Base-by-base conservation (phyloP, 2,113 vertebrate species). In the Protobothrops mucrosquamatus region DNA sequence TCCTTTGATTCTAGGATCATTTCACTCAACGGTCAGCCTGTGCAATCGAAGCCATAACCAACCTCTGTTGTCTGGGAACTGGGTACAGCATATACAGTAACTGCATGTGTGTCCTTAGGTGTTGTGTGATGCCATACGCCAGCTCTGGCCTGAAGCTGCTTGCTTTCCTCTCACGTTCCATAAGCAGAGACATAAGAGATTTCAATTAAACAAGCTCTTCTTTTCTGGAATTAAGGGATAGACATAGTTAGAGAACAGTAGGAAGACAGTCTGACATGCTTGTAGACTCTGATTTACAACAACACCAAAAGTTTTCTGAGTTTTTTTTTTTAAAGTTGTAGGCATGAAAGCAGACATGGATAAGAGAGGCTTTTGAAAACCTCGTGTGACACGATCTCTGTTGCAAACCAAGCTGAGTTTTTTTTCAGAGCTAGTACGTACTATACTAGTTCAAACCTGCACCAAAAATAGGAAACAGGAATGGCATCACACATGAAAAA, bases 391-490 rank as follows among this genome's bases (percentile, higher is more conserved):
- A 34, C 10, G 7, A 87, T 10, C 85, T 59, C 43, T 59, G 34
- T 91, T 8, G 74, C 74, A 39, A 74, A 34, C 14, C 34, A 18
- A 29, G 24, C 34, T 26, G 52, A 46, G 2, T 24, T 11, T 22
- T 55, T 85, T 34, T 34, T 6, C 74, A 48, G 56, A 15, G 26
- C 2, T 23, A n/a, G 18, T n/a, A 20, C 24, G 57, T 94, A 85
- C 85, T 85, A n/a, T 55, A 9, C 5, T 85, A 89, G 15, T 24
- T 92, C 92, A 74, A 93, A 48, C 24, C n/a, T 15, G 18, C 51
- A 88, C 87, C 92, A 89, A 85, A 57, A 94, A 93, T 92, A 90
- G 89, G 85, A 95, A 96, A 96, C 94, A 95, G 94, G 92, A 3
- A 93, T 94, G 90, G 93, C 94, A 95, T 94, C 91, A 88, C 87